phyloP scores from a whole-genome alignment of 2,888 invertebrate species.

The Xylota sylvarum region DNA sequence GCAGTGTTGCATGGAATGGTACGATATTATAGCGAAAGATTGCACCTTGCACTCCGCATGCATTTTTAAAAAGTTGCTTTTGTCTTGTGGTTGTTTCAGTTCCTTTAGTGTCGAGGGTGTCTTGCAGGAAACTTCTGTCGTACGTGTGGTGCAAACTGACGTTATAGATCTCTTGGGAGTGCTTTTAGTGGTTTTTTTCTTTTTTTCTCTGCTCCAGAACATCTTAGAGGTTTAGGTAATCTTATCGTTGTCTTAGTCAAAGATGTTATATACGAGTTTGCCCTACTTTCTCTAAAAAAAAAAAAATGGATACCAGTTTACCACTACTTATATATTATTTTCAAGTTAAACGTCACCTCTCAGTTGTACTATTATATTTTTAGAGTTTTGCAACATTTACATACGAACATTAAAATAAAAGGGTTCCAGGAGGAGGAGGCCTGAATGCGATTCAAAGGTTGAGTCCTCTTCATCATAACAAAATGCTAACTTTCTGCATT shows the following conservation, averaged over 20 bases:
- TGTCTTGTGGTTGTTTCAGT: conserved; percentile 15
- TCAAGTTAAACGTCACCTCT: background rate
- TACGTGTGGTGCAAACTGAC: conserved; percentile 10
- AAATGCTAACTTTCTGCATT: too few relatives aligned
- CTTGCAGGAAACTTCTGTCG: conserved; percentile 13
- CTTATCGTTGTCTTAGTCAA: background rate
- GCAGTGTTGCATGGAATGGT: conserved; percentile 4
- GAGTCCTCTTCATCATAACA: too few relatives aligned
- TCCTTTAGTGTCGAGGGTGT: background rate
- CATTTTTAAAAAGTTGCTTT: conserved; percentile 30
- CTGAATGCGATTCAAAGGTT: too few relatives aligned
- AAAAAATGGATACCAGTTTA: background rate
- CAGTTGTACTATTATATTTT: background rate
- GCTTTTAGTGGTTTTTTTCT: background rate
- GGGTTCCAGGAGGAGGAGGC: too few relatives aligned
- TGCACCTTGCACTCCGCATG: conserved; percentile 19
- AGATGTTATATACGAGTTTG: background rate
- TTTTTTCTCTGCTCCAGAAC: background rate
- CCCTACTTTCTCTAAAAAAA: background rate
- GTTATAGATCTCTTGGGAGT: background rate
- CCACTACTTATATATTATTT: background rate
- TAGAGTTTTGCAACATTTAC: too few relatives aligned
- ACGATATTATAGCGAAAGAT: background rate
- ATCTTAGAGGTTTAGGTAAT: conserved; percentile 3
- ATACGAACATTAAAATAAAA: too few relatives aligned